Evolutionary conservation across 1,140 invertebrate genomes (phyloP).

Genomic region (Archivesica marissinica): DNA sequence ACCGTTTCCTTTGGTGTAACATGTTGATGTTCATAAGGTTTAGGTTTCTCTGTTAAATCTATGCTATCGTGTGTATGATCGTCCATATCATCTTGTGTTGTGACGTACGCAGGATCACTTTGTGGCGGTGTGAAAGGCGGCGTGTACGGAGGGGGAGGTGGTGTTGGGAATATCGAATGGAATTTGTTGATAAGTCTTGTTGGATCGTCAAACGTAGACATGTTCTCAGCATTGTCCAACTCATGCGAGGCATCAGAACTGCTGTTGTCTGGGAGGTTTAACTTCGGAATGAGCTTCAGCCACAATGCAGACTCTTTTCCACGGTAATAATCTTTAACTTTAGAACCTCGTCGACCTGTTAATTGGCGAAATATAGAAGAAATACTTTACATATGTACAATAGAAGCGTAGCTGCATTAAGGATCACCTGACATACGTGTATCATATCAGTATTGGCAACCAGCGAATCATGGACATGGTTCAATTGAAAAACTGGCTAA

Average conservation of each 20-base stretch:
- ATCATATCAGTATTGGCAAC: too few relatives aligned
- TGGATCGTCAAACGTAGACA: slow-evolving; percentile 75
- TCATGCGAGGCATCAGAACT: slow-evolving; percentile 92
- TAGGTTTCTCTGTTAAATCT: slow-evolving; percentile 62
- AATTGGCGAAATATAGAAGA: too few relatives aligned
- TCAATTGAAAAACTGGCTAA: too few relatives aligned
- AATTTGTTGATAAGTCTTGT: slow-evolving; percentile 74
- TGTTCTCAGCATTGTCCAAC: slow-evolving; percentile 87
- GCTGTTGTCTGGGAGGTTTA: slow-evolving; percentile 91
- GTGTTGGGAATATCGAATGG: slow-evolving; percentile 78
- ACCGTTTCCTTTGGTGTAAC: neutral
- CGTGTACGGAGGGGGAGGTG: slow-evolving; percentile 81
- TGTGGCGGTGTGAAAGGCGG: slow-evolving; percentile 45
- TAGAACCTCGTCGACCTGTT: slow-evolving; percentile 66
- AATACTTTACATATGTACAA: too few relatives aligned
- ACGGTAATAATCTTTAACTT: slow-evolving; percentile 95
- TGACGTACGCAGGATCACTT: slow-evolving; percentile 25
- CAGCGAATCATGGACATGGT: too few relatives aligned
- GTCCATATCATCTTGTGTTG: slow-evolving; percentile 41
- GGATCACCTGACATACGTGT: too few relatives aligned
- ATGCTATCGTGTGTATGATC: slow-evolving; percentile 66
- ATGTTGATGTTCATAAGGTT: neutral
- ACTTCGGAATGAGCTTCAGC: slow-evolving; percentile 96
- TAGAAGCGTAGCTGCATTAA: too few relatives aligned
- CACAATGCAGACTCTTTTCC: slow-evolving; percentile 98